Percentiles rank a stretch among this genome's conserved stretches.
Evolutionary conservation across 2,888 invertebrate genomes (phyloP).

Genomic region (Esperia sulphurella): DNA sequence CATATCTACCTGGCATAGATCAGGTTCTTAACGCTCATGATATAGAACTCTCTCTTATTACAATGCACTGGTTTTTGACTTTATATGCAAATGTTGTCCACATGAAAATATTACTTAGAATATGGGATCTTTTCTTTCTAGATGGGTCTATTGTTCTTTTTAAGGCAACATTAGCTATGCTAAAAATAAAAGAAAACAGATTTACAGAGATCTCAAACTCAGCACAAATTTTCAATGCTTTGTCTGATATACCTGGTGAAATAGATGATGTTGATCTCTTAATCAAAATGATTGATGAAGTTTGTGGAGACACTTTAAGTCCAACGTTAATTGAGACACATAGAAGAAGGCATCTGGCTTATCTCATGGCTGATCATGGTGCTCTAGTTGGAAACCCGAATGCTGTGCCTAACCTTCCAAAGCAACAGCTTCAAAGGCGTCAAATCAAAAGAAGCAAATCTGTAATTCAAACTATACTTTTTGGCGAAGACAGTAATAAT

Average conservation of each 20-base stretch:
- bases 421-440: slow-evolving; percentile 91
- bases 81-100: slow-evolving; percentile 97
- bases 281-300: slow-evolving; percentile 84
- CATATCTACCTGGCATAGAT: slow-evolving; percentile 93
- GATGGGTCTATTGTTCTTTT: slow-evolving; percentile 97
- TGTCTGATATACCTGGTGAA: slow-evolving; percentile 97
- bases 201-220: slow-evolving; percentile 94
- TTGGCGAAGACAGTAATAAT: slow-evolving; percentile 87
- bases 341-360: slow-evolving; percentile 94
- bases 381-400: slow-evolving; percentile 95
- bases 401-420: slow-evolving; percentile 93
- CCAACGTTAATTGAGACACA: slow-evolving; percentile 93
- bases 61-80: slow-evolving; percentile 98
- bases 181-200: slow-evolving; percentile 88
- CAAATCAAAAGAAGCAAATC: slow-evolving; percentile 95
- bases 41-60: slow-evolving; percentile 96
- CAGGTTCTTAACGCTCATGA: slow-evolving; percentile 95
- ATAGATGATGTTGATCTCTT: slow-evolving; percentile 94
- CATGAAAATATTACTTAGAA: slow-evolving; percentile 93
- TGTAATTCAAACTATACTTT: slow-evolving; percentile 91
- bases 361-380: slow-evolving; percentile 98
- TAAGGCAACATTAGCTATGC: slow-evolving; percentile 95
- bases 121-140: slow-evolving; percentile 98
- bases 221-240: slow-evolving; percentile 97
- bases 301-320: slow-evolving; percentile 89